Evolutionary conservation across 2,797 vertebrate species (phyloP).

Genomic region (Tympanoctomys barrerae): DNA sequence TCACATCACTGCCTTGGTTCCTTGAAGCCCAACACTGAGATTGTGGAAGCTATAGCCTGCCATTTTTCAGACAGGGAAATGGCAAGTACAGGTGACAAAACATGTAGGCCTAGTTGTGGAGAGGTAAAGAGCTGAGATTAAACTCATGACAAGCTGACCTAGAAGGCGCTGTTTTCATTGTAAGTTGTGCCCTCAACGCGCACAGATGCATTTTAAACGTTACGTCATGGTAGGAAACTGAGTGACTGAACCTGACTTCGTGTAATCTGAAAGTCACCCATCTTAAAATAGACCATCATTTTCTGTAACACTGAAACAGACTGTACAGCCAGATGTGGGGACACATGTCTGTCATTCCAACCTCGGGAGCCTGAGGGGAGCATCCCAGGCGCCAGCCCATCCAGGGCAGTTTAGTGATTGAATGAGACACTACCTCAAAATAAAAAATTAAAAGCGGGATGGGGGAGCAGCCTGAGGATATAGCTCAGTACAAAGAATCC

Average conservation of each 20-base stretch:
- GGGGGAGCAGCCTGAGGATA: background rate
- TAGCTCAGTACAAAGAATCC: background rate
- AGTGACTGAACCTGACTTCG: slow-evolving; percentile 8
- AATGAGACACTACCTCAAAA: background rate
- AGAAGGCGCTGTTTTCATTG: background rate
- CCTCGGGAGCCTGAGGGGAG: background rate
- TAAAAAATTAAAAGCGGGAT: background rate
- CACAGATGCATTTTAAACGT: background rate
- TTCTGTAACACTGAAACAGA: background rate
- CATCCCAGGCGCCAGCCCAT: background rate
- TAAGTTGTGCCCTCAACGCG: background rate
- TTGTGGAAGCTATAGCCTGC: background rate
- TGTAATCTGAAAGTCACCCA: background rate
- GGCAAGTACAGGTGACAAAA: background rate
- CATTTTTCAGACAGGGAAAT: background rate
- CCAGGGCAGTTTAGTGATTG: background rate
- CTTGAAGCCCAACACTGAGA: background rate
- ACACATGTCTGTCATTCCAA: background rate
- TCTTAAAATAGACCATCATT: background rate
- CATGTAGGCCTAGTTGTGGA: background rate
- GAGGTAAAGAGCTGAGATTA: slow-evolving; percentile 8
- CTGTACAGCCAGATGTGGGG: background rate
- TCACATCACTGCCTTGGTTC: background rate
- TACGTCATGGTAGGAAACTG: background rate
- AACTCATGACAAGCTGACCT: background rate